Percentiles rank a stretch among this genome's conserved stretches.
These are phyloP conservation scores for Leucophenga maculata DNA, from an alignment of 2,888 invertebrate species.

Conservation along the genomic window DNA sequence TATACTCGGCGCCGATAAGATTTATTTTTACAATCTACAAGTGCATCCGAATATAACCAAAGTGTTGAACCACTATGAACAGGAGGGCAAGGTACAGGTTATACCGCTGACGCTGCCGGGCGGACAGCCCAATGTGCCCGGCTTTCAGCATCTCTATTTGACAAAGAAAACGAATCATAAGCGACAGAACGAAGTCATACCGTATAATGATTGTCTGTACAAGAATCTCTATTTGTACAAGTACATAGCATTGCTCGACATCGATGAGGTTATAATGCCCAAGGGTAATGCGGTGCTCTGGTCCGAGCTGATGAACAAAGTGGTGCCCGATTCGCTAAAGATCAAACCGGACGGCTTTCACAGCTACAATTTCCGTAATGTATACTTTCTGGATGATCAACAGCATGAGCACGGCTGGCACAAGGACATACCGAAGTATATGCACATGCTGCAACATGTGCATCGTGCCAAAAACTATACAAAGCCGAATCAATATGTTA, in stretches of 20 bases:
- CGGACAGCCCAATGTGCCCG: constrained; percentile 90
- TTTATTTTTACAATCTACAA: constrained; percentile 91
- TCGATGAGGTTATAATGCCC: constrained; percentile 96
- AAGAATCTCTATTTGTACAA: constrained; percentile 92
- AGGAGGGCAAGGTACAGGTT: constrained; percentile 80
- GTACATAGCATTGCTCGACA: constrained; percentile 91
- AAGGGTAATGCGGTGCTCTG: constrained; percentile 79
- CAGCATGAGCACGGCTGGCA: constrained; percentile 85
- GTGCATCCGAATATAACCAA: constrained; percentile 94
- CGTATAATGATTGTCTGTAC: constrained; percentile 96
- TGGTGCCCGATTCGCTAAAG: constrained; percentile 78
- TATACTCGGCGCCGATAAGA: constrained; percentile 90
- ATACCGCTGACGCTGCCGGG: constrained; percentile 89
- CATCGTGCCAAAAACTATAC: constrained; percentile 92
- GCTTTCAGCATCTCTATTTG: constrained; percentile 90
- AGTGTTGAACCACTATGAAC: constrained; percentile 79
- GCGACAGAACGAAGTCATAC: constrained; percentile 93
- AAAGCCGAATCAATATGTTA: constrained; percentile 92
- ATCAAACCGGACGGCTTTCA: constrained; percentile 76
- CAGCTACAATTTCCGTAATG: constrained; percentile 90
- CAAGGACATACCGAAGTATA: constrained; percentile 85
- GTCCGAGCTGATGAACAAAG: constrained; percentile 83
- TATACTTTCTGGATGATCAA: constrained; percentile 92
- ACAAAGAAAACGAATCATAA: constrained; percentile 94
- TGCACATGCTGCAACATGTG: constrained; percentile 96